Evolutionary conservation across 2,888 invertebrate genomes (phyloP), one percentile per base, ranked within the genome.

Genomic region (Acleris holmiana): DNA sequence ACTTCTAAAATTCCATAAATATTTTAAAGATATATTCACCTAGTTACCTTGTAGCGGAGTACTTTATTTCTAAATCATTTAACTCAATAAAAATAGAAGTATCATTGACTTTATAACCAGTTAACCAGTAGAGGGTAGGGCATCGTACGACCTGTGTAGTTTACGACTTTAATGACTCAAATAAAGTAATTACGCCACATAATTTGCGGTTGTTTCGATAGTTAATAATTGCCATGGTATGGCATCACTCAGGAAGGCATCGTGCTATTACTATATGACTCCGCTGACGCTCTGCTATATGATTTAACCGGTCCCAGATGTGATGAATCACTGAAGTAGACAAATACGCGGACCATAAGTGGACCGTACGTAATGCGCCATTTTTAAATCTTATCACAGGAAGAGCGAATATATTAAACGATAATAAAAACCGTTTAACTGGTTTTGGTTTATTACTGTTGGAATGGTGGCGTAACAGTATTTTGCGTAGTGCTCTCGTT

Each of bases 321-420:
- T 55, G 60, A 55, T 65, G 59, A 65, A 65, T 65, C 65, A 65
- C 49, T 65, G 35, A 18, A 49, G 59, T 60, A 60, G 59, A 60
- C 59, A 60, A 55, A 60, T 46, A 44, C 65, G n/a, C 21, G 23
- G 40, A 50, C 58, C 56, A 55, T 62, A 62, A 57, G 62, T 62
- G 62, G 55, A 40, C 40, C 23, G 23, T 40, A 23, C 58, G 58
- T 58, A 60, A 60, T 58, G 15, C 15, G 17, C 47, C 40, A 40
- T 41, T 58, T 49, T 57, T 57, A 48, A 44, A 61, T 46, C 49
- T 53, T 51, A 40, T 58, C 29, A 15, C 53, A 53, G 59, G 65
- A 64, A 49, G 54, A 40, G 41, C 15, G 41, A 44, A 29, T 23
- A 47, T 58, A 46, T 51, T 41, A 40, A 46, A 40, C 46, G 29